Evolutionary conservation across 2,113 vertebrate species (phyloP).

Genomic region (Actenoides lindsayi): DNA sequence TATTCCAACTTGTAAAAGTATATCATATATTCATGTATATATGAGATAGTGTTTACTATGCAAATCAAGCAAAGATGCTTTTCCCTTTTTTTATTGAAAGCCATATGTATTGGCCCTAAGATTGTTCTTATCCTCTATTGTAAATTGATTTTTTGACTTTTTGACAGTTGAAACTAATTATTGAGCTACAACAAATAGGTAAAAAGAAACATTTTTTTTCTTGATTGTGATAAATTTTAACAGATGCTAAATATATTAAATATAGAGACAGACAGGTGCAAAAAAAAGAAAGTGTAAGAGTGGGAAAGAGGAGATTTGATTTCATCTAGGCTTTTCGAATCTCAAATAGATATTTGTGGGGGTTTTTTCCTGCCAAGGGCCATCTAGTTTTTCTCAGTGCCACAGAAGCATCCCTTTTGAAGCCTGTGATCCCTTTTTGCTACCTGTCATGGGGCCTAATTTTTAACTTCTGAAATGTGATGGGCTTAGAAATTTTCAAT

Average conservation of each 20-base stretch:
- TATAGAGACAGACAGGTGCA: neutral
- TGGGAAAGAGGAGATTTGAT: neutral
- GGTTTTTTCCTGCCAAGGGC: no score
- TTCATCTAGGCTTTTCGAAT: neutral
- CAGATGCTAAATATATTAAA: neutral
- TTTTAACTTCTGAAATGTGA: neutral
- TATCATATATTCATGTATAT: neutral
- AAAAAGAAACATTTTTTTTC: neutral
- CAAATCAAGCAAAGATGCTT: neutral
- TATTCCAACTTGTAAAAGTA: neutral
- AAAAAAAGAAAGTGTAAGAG: neutral
- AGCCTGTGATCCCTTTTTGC: neutral
- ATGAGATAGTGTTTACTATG: neutral
- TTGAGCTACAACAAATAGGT: neutral
- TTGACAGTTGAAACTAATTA: neutral
- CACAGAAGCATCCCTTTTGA: neutral
- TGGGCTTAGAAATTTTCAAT: neutral
- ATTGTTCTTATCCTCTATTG: neutral
- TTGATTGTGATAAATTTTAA: neutral
- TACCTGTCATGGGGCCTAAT: neutral
- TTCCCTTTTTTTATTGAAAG: neutral
- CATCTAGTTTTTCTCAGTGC: neutral
- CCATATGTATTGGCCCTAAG: neutral
- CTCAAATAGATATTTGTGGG: neutral
- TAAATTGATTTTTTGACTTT: neutral